Percentiles rank a stretch among this genome's conserved stretches.
Conservation (phyloP, 2,113 vertebrate species). For the Salvelinus fontinalis region DNA sequence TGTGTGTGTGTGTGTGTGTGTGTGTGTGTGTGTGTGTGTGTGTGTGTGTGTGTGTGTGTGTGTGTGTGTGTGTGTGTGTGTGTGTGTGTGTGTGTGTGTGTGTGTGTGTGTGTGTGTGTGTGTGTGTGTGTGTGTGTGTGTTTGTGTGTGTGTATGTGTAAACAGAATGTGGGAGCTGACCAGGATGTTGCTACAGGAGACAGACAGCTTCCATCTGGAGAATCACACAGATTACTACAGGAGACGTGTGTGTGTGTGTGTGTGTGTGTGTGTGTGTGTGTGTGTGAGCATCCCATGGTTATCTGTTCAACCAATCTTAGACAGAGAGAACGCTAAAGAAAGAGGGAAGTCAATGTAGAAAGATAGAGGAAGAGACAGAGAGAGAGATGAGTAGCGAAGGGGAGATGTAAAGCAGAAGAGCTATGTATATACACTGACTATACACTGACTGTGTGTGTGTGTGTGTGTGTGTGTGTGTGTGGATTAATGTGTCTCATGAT, state of each 20-base stretch:
- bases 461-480: too few species aligned
- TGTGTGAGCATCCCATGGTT: conserved; percentile 42
- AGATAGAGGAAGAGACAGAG: not conserved
- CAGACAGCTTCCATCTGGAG: not conserved
- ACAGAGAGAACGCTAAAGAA: conserved; percentile 19
- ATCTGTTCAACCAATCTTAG: conserved; percentile 63
- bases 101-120: too few species aligned
- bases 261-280: conserved; percentile 10
- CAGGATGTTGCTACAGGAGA: not conserved
- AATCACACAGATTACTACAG: not conserved
- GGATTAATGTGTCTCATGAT: not conserved
- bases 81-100: too few species aligned
- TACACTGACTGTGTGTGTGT: too few species aligned
- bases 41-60: not conserved
- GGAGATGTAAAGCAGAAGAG: not conserved
- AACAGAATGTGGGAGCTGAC: not conserved
- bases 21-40: not conserved
- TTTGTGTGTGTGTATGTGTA: conserved; percentile 17
- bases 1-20: not conserved
- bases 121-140: too few species aligned
- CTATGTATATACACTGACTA: not conserved
- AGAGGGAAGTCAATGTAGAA: not conserved
- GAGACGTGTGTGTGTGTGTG: not conserved
- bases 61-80: not conserved
- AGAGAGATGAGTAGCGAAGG: not conserved